A percentile compares a stretch with the other conserved stretches of the same genome.
phyloP scores from a whole-genome alignment of 2,797 vertebrate species.

The Lacerta agilis region DNA sequence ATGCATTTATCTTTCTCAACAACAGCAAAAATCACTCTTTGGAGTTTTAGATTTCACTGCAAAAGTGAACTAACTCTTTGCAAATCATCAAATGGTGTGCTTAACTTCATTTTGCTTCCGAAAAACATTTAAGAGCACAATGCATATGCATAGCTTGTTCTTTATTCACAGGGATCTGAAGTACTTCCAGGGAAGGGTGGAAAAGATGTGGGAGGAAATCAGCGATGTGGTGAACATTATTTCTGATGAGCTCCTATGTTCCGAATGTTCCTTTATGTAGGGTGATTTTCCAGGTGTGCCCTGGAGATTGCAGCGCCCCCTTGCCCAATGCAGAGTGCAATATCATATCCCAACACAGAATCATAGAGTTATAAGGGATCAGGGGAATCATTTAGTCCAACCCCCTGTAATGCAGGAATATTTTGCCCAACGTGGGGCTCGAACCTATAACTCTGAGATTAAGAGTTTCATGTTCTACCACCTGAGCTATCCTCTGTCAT shows the following conservation, averaged over 20 bases:
- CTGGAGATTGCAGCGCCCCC: too few relatives aligned
- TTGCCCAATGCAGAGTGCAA: too few relatives aligned
- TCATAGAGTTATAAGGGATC: too few relatives aligned
- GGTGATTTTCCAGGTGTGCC: not conserved
- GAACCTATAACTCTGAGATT: too few relatives aligned
- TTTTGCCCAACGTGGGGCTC: too few relatives aligned
- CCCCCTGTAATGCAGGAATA: too few relatives aligned
- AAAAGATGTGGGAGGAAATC: not conserved
- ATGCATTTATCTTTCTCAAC: not conserved
- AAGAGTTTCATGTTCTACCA: too few relatives aligned
- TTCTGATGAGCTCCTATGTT: not conserved
- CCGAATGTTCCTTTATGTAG: not conserved
- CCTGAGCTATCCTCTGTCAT: too few relatives aligned
- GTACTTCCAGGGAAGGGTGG: not conserved
- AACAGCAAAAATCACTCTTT: not conserved
- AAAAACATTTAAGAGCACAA: not conserved
- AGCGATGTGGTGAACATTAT: not conserved
- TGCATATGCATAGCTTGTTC: not conserved
- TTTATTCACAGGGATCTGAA: not conserved
- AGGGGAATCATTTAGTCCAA: too few relatives aligned
- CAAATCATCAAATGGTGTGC: conserved; percentile 12
- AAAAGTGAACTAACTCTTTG: conserved; percentile 25
- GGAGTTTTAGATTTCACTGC: conserved; percentile 17
- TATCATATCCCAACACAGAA: too few relatives aligned
- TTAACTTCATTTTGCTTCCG: not conserved